Base-by-base conservation (phyloP, 64 coral and sea anemone species). In the Montipora cactus region DNA sequence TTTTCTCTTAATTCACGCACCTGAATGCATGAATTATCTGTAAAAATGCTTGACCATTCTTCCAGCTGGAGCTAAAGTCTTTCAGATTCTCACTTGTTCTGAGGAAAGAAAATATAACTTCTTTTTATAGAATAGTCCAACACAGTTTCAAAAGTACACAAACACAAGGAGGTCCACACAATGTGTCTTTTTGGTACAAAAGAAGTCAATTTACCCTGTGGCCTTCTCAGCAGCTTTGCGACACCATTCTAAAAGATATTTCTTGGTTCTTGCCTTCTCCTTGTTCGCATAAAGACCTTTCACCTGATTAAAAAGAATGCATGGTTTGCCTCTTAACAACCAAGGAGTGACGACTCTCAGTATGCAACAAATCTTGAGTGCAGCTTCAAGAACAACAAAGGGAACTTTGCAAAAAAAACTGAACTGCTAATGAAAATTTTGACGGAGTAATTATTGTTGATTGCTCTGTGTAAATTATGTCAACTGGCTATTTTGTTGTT, bases 181-280 rank as follows among this genome's bases (percentile, higher is more conserved):
- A 37, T 37, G 37, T 37, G 37, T 37, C 37, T 2, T 37, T 37
- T 37, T 13, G 23, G 23, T 58, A 61, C 13, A 45, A 8, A 20
- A 47, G 28, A 58, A 53, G 5, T 10, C 12, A 64, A 78, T 21
- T 81, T 88, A 97, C 95, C 89, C 83, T 76, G 76, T 76, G 45
- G 84, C 92, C 83, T 94, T 97, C 23, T 80, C 22, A 49, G 79
- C 81, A 67, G 95, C 83, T 81, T 97, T 92, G 78, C 91, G 81
- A 70, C 89, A 93, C 95, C 95, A 97, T 18, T 97, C 95, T 3
- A 97, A 57, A 8, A 97, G 85, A 22, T 72, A 68, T 37, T 94
- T 97, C 84, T 94, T 97, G 21, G 87, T 93, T 89, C 95, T 91
- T 18, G 87, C 69, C 85, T 97, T 97, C 93, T 80, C 94, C 59